Evolutionary conservation across 2,797 vertebrate species (phyloP), one percentile per base, ranked within the genome.

Genomic region (Percopsis omiscomaycus): DNA sequence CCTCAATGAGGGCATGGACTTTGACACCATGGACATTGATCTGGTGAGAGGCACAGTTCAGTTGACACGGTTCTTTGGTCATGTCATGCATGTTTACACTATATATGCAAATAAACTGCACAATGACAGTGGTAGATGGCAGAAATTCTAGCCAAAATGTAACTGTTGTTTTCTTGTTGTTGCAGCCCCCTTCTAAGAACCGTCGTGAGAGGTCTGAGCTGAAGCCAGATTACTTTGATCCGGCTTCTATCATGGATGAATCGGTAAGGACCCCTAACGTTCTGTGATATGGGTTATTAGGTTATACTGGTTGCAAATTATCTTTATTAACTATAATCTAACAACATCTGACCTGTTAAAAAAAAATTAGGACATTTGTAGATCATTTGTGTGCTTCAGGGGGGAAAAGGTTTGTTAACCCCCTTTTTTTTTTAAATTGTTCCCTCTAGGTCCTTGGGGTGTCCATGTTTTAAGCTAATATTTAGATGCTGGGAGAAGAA

Each of bases 11-110:
- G 97, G 96, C 92, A 99, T 99, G 96, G 98, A 98, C 90, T 99
- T 98, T 65, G 98, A 99, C 86, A 99, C 98, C 82, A 98, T 99
- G 96, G 98, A 99, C 87, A 99, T 99, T 89, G 98, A 99, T 89
- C 91, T 99, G 96, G 98, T 99, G 93, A 95, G 93, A 84, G 37
- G 37, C 37, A 9, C 37, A 4, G 2, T 42, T 9, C 37, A 42
- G 8, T 42, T 9, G 37, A 42, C 37, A 10, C 37, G 37, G 37
- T 42, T 42, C 37, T 8, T 42, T 8, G 37, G 37, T 42, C 9
- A 6, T 22, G 22, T 22, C 22, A 22, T 22, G 22, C 22, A 22
- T 37, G 37, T 37, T 37, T 37, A 5, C 37, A 37, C 37, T 37
- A 5, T 37, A 37, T 37, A 37, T 37, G 37, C 5, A 37, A 37